Conservation (phyloP, 92 coral and sea anemone genomes). For the Metridium senile region DNA sequence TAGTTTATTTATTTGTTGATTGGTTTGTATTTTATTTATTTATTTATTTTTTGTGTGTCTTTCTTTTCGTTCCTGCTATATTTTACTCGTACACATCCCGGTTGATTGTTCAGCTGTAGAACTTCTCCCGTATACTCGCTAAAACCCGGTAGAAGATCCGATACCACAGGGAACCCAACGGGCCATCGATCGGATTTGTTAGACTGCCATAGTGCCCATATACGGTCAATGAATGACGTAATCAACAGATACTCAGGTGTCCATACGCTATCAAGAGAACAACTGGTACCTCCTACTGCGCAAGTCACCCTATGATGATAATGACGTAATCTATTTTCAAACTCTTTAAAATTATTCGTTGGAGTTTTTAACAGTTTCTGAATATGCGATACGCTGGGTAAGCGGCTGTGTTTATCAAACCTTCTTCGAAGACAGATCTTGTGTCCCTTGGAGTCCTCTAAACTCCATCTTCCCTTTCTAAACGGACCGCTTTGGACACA, state of each 20-base stretch:
- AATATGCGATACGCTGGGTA: conserved; percentile 10
- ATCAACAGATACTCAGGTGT: conserved; percentile 43
- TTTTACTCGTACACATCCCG: conserved; percentile 36
- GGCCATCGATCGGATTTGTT: conserved; percentile 13
- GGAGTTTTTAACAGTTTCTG: conserved; percentile 14
- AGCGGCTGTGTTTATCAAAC: conserved; percentile 19
- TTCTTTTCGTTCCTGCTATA: conserved; percentile 4
- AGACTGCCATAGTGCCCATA: conserved; percentile 57
- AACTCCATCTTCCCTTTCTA: conserved; percentile 36
- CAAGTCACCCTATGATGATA: conserved; percentile 45
- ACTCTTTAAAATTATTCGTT: conserved; percentile 17
- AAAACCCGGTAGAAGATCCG: conserved; percentile 44
- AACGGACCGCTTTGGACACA: conserved; percentile 65
- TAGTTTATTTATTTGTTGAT: background rate
- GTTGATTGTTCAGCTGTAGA: conserved; percentile 30
- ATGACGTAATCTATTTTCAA: conserved; percentile 37
- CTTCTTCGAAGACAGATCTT: conserved; percentile 29
- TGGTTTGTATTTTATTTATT: background rate
- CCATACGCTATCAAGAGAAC: conserved; percentile 24
- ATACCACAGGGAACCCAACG: conserved; percentile 33
- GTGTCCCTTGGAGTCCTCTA: conserved; percentile 13
- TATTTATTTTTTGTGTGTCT: background rate
- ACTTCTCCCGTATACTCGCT: conserved; percentile 47
- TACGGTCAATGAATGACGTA: conserved; percentile 42
- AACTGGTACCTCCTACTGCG: conserved; percentile 48